Conservation (phyloP, 2,888 invertebrate genomes). For the Cataglyphis cursor region DNA sequence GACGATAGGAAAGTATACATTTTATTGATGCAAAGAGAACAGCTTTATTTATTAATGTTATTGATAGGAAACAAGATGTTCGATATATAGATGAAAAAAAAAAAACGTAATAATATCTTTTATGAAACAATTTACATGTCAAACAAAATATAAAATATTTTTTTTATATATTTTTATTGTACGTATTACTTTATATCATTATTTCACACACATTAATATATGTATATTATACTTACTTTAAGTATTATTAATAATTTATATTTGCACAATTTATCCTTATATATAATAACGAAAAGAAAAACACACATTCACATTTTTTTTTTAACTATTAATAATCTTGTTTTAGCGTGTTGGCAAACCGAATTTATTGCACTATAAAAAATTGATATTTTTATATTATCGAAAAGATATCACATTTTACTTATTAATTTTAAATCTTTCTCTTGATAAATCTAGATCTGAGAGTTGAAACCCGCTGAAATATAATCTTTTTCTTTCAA, state of each 20-base stretch:
- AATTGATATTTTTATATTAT: neutral
- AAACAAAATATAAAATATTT: conserved; percentile 12
- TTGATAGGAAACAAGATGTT: neutral
- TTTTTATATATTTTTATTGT: neutral
- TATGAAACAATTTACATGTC: neutral
- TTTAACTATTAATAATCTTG: neutral
- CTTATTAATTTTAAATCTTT: neutral
- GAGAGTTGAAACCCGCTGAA: neutral
- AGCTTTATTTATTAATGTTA: neutral
- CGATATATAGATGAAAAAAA: neutral
- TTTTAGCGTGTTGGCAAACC: neutral
- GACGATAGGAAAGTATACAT: no score
- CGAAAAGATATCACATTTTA: neutral
- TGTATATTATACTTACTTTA: neutral
- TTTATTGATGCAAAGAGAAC: neutral
- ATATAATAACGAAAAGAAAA: neutral
- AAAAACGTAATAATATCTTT: neutral
- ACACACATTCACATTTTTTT: neutral
- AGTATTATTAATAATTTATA: neutral
- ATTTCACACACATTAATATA: neutral
- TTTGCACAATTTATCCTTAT: neutral
- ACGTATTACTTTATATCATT: neutral
- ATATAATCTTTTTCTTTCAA: neutral
- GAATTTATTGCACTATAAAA: neutral
- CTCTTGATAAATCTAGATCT: neutral